A percentile compares a stretch with the other conserved stretches of the same genome.
These are phyloP conservation scores for Drosophila tropicalis DNA, from an alignment of 1,140 invertebrate genomes.

Conservation along the genomic window DNA sequence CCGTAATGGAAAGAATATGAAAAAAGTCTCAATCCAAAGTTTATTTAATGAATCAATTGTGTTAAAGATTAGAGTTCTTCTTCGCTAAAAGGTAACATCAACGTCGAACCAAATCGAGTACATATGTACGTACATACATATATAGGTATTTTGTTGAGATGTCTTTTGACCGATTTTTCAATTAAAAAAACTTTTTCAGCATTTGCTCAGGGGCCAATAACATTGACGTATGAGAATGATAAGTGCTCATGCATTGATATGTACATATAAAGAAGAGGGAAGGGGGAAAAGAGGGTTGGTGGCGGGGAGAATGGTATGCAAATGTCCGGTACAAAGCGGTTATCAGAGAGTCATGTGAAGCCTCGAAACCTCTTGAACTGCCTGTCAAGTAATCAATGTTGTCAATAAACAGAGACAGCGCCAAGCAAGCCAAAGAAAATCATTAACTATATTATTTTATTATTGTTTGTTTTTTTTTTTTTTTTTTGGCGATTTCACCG, in stretches of 20 bases:
- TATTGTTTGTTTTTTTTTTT: background rate
- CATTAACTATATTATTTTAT: background rate
- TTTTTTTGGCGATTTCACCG: constrained; percentile 6
- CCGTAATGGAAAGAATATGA: no score
- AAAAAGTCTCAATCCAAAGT: no score
- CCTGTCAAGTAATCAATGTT: constrained; percentile 23
- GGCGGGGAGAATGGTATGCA: background rate
- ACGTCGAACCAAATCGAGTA: no score
- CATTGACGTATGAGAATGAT: constrained; percentile 7
- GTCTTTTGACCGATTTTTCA: background rate
- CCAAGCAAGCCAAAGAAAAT: background rate
- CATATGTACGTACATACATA: no score
- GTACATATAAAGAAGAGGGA: background rate
- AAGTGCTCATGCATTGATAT: background rate
- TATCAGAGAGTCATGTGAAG: constrained; percentile 10
- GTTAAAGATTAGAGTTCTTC: no score
- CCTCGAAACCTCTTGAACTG: constrained; percentile 16
- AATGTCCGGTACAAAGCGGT: constrained; percentile 21
- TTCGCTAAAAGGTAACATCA: no score
- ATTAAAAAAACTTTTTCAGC: background rate
- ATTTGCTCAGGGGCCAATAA: background rate
- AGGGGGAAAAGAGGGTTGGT: background rate
- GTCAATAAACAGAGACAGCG: constrained; percentile 9
- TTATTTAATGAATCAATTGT: no score
- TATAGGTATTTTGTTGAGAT: background rate